phyloP scores from a whole-genome alignment of 2,797 vertebrate species.

The Podarcis siculus region DNA sequence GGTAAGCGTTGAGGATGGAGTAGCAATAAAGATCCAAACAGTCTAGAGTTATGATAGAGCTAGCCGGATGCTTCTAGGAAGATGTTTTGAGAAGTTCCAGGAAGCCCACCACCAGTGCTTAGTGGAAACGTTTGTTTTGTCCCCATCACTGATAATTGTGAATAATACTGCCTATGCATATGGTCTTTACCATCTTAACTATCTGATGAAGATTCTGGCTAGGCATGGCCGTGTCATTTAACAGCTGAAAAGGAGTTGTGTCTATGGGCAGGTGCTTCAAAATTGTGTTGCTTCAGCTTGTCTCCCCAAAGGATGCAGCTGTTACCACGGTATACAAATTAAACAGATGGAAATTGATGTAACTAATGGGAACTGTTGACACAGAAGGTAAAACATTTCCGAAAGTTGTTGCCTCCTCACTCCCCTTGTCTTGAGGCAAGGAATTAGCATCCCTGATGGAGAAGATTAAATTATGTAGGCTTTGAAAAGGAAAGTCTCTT shows the following conservation, averaged over 20 bases:
- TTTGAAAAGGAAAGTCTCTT: slow-evolving; percentile 71
- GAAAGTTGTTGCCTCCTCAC: slow-evolving; percentile 23
- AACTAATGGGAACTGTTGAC: slow-evolving; percentile 71
- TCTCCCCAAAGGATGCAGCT: slow-evolving; percentile 69
- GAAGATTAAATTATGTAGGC: slow-evolving; percentile 60
- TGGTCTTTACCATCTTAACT: neutral
- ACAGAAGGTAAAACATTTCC: slow-evolving; percentile 55
- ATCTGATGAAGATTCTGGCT: neutral
- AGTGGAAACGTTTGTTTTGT: neutral
- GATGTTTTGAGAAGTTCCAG: neutral
- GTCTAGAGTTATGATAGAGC: neutral
- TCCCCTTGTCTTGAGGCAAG: slow-evolving; percentile 54
- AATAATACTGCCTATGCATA: neutral
- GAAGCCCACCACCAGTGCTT: neutral
- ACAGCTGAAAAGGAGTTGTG: neutral
- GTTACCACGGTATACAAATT: slow-evolving; percentile 53
- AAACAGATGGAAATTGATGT: slow-evolving; percentile 69
- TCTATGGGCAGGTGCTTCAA: slow-evolving; percentile 49
- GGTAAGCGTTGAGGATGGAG: neutral
- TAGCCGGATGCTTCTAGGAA: neutral
- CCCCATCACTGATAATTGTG: neutral
- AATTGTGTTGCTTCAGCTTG: slow-evolving; percentile 56
- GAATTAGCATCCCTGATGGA: slow-evolving; percentile 72
- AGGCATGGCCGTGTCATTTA: neutral
- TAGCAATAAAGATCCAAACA: neutral